Evolutionary conservation across 2,888 invertebrate genomes (phyloP).

Genomic region (Koerneria pararmatus): DNA sequence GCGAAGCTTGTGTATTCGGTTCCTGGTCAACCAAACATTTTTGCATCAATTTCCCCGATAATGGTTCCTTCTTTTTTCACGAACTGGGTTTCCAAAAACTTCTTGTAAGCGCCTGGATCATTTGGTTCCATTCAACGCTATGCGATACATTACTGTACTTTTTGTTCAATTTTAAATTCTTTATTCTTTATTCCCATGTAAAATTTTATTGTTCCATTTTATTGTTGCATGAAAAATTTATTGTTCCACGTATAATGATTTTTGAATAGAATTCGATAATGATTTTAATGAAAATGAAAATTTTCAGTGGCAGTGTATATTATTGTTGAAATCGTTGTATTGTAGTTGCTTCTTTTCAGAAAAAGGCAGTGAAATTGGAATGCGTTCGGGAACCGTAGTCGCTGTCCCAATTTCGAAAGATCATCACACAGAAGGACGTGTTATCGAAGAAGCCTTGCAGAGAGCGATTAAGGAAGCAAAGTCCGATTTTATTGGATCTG

Average conservation of each 20-base stretch:
- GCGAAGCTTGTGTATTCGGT: too few species aligned
- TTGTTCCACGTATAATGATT: neutral
- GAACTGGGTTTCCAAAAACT: too few species aligned
- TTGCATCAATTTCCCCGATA: too few species aligned
- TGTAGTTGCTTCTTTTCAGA: conserved; percentile 37
- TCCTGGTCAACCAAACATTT: too few species aligned
- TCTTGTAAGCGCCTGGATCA: too few species aligned
- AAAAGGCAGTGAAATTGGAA: conserved; percentile 47
- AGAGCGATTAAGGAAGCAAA: conserved; percentile 69
- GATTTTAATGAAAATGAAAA: neutral
- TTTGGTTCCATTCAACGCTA: too few species aligned
- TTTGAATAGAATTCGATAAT: too few species aligned
- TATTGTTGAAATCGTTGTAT: conserved; percentile 58
- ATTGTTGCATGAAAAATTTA: neutral
- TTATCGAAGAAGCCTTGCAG: conserved; percentile 72
- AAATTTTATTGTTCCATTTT: neutral
- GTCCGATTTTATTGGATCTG: too few species aligned
- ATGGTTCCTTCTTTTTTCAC: too few species aligned
- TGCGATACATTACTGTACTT: too few species aligned
- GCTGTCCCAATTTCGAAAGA: conserved; percentile 82
- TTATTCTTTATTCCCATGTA: too few species aligned
- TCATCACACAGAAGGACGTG: conserved; percentile 63
- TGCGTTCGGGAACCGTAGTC: conserved; percentile 70
- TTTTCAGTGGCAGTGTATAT: neutral
- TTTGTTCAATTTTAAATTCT: too few species aligned